Evolutionary conservation across 2,888 invertebrate genomes (phyloP), one percentile per base, ranked within the genome.

Genomic region (Odontocerum albicorne): DNA sequence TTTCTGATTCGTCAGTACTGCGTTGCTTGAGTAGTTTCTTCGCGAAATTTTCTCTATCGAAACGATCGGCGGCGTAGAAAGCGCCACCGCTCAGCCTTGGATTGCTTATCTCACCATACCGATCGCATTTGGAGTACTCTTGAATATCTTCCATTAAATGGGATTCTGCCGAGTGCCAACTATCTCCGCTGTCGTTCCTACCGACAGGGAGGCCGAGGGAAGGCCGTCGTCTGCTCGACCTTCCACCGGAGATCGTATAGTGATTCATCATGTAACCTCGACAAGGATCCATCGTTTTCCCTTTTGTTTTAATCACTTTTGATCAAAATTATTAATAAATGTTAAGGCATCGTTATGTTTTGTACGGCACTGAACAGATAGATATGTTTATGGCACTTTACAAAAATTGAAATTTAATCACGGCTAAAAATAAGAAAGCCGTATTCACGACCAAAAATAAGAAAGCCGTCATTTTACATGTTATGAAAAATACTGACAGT

Each of bases 41-140:
- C 46, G 73, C 72, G 63, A 77, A 76, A 65, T 70, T 73, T 65
- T 71, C 76, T 44, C 74, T 74, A 52, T 77, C 75, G 50, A 73
- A 56, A 13, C 51, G 45, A 38, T 54, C 54, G 15, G 12, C 13
- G 33, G 10, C 13, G 22, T 4, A 6, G 36, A 27, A 13, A 16
- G 43, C n/a, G 12, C 62, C 51, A 52, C 74, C 72, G 47, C 64
- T 70, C 15, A 73, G 33, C 62, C 74, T 74, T 1, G 74, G 66
- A 49, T 65, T 75, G 35, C 72, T 71, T 38, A 78, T 78, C 65
- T 78, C 77, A 13, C 78, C 77, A 62, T 78, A 78, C 7, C 68
- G 68, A 49, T 77, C 77, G 60, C 76, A 76, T 66, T 78, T 78
- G 57, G 71, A 74, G 40, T 52, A 59, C 64, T 78, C 78, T 64